Conservation (phyloP, 1,140 invertebrate species). For the Brachionus koreanus region DNA sequence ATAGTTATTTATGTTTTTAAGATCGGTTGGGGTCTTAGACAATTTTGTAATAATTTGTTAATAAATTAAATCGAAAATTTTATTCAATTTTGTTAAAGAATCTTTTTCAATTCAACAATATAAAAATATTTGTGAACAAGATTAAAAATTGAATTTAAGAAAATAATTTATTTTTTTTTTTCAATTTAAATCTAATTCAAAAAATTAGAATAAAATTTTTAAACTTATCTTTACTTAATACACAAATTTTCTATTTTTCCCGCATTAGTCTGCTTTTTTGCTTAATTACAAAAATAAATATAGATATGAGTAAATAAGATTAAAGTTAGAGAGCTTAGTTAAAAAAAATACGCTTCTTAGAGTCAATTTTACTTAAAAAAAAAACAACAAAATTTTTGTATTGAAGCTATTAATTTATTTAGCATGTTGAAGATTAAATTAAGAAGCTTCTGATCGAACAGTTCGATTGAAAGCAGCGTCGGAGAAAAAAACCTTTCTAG, state of each 20-base stretch:
- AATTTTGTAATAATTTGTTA: no score
- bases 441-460: neutral
- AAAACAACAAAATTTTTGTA: neutral
- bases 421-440: neutral
- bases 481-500: neutral
- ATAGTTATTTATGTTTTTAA: no score
- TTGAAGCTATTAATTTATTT: neutral
- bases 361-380: neutral
- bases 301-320: neutral
- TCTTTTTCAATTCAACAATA: no score
- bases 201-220: no score
- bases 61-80: no score
- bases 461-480: neutral
- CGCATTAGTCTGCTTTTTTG: neutral
- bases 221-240: neutral
- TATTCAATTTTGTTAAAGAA: no score
- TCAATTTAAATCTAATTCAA: no score
- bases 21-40: no score
- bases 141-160: no score
- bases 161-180: no score
- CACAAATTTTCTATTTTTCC: neutral
- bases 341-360: neutral
- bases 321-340: neutral
- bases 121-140: no score
- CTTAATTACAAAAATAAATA: neutral